Percentiles rank a stretch among this genome's conserved stretches.
Evolutionary conservation across 2,888 invertebrate species (phyloP).

Genomic region (Eupsilia transversa): DNA sequence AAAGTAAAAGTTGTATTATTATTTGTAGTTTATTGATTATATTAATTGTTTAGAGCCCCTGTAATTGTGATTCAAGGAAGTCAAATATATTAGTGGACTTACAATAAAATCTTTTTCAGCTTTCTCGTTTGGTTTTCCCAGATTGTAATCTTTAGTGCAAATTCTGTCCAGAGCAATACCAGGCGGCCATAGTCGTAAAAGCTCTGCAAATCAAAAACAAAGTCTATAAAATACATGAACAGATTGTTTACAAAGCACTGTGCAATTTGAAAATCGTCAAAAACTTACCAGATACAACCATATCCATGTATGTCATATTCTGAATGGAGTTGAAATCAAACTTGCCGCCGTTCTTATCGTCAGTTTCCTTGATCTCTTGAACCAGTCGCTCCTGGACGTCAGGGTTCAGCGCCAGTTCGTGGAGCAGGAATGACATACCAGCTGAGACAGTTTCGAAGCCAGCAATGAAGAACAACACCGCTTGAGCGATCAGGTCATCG

Average conservation of each 20-base stretch:
- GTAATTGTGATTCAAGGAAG: neutral
- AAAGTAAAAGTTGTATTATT: neutral
- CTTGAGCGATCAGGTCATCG: conserved; percentile 86
- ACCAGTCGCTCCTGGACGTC: conserved; percentile 90
- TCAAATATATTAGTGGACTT: conserved; percentile 51
- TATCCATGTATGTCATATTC: conserved; percentile 91
- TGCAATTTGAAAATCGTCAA: neutral
- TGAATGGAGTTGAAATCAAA: conserved; percentile 88
- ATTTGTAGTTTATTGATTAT: too few relatives aligned
- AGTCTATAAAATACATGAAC: neutral
- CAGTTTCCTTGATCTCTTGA: conserved; percentile 88
- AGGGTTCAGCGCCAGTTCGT: conserved; percentile 91
- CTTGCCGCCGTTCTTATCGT: conserved; percentile 81
- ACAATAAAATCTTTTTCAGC: conserved; percentile 77
- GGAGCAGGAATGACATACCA: conserved; percentile 87
- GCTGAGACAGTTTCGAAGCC: conserved; percentile 89
- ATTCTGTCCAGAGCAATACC: conserved; percentile 82
- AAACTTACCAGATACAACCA: conserved; percentile 89
- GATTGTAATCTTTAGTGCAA: conserved; percentile 88
- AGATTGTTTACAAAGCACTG: neutral
- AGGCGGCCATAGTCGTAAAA: conserved; percentile 87
- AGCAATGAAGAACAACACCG: conserved; percentile 89
- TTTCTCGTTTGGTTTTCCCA: conserved; percentile 76
- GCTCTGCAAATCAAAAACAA: conserved; percentile 73
- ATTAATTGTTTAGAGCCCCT: neutral